Evolutionary conservation across 1,140 invertebrate species (phyloP), one percentile per base, ranked within the genome.

Genomic region (Lepidotrigona ventralis): DNA sequence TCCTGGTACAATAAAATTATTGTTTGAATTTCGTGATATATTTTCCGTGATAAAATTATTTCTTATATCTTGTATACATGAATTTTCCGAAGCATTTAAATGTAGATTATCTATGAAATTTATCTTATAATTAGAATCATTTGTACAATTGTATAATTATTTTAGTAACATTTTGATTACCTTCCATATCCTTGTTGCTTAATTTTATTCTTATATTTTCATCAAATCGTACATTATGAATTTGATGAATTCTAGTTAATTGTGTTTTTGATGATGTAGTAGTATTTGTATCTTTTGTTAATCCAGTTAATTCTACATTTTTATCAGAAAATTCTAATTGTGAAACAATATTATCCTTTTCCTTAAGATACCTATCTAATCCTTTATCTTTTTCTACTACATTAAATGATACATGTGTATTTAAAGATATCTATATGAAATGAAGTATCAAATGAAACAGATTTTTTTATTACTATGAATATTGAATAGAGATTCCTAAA

Each of bases 191-290:
- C 51, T 26, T 70, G 11, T 69, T 69, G 19, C 21, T 74, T 66
- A 23, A 39, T 58, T 63, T 53, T 39, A 23, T 19, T 56, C 26
- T 51, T 0, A n/a, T 26, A 23, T 56, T 46, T 33, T 54, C 23
- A 54, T 19, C 14, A 66, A 76, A 12, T 53, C 12, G 46, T 60
- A n/a, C 26, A 51, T 69, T 64, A 54, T 79, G 81, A 51, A 84
- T 56, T 63, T 66, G 26, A 53, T 60, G 64, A 76, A 86, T 72
- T 56, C 39, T 17, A 53, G 14, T 19, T 72, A 84, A 76, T 46
- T 39, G 58, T 15, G 26, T 63, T 33, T 54, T 72, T 58, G 74
- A 26, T 19, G 21, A 51, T 26, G 26, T 46, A 33, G 33, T 21
- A 58, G 23, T 63, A 56, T 33, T 60, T 26, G n/a, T 19, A 54